Evolutionary conservation across 2,888 invertebrate species (phyloP).

Genomic region (Chironomus tentans): DNA sequence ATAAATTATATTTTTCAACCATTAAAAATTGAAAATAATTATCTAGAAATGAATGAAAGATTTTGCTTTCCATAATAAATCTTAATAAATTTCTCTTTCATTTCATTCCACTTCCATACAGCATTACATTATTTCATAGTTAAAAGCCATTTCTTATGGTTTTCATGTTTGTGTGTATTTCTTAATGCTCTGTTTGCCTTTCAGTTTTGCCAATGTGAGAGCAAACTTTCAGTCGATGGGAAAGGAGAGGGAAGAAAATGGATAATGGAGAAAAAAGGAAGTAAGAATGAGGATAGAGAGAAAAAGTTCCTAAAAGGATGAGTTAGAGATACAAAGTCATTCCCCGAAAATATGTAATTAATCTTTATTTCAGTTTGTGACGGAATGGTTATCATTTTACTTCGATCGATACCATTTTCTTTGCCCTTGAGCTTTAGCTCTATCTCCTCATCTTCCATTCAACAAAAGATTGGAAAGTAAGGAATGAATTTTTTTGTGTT

Average conservation of each 20-base stretch:
- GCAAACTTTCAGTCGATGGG: neutral
- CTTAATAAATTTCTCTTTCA: slow-evolving; percentile 16
- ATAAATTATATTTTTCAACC: slow-evolving; percentile 12
- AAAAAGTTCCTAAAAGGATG: neutral
- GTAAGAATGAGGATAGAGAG: neutral
- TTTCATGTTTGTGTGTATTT: neutral
- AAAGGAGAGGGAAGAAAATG: too few relatives aligned
- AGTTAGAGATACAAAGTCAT: neutral
- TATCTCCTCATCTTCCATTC: too few relatives aligned
- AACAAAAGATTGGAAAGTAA: neutral
- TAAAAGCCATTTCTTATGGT: slow-evolving; percentile 3
- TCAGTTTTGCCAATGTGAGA: too few relatives aligned
- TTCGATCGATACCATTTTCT: neutral
- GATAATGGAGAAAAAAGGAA: too few relatives aligned
- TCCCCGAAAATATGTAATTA: slow-evolving; percentile 17
- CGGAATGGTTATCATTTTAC: slow-evolving; percentile 18
- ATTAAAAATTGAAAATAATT: slow-evolving; percentile 24
- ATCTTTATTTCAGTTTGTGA: slow-evolving; percentile 19
- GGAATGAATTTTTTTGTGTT: neutral
- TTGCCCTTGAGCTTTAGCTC: neutral
- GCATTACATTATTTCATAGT: neutral
- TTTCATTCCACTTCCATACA: neutral
- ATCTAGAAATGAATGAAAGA: slow-evolving; percentile 10
- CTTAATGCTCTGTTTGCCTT: neutral
- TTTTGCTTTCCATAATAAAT: slow-evolving; percentile 14